phyloP scores from a whole-genome alignment of 2,113 vertebrate genomes.

The Pogonocichla stellata region DNA sequence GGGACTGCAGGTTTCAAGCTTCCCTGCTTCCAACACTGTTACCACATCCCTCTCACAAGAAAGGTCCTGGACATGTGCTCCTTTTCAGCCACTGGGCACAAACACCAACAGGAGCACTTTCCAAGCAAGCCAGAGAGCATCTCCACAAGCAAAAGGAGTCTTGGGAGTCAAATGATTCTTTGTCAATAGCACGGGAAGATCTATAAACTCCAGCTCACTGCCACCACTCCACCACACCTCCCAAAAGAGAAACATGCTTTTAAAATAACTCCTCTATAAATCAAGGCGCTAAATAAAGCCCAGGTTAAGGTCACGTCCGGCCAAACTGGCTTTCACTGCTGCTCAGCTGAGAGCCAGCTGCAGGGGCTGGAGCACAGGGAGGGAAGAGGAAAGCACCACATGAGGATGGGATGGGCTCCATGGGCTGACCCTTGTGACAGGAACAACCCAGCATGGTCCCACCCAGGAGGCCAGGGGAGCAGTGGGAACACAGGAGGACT shows the following conservation, averaged over 20 bases:
- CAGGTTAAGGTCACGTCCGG: constrained; percentile 57
- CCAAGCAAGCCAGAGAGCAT: constrained; percentile 28
- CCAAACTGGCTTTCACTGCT: not conserved
- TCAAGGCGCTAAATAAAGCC: constrained; percentile 56
- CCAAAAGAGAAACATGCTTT: not conserved
- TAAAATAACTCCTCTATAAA: constrained; percentile 62
- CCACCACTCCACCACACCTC: constrained; percentile 27
- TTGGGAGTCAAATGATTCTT: constrained; percentile 4
- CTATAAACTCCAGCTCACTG: not conserved
- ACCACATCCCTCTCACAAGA: not conserved
- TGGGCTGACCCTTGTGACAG: not conserved
- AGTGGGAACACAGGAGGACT: not conserved
- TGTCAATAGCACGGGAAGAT: not conserved
- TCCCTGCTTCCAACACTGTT: not conserved
- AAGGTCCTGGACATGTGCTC: not conserved
- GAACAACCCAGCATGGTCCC: not conserved
- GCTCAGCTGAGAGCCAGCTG: not conserved
- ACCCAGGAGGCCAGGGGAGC: not conserved
- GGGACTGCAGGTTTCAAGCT: not conserved
- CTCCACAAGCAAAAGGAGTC: not conserved
- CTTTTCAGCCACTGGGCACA: not conserved
- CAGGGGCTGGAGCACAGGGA: not conserved
- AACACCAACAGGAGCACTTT: not conserved
- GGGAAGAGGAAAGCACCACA: not conserved
- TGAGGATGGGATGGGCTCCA: not conserved